Evolutionary conservation across 2,797 vertebrate genomes (phyloP).

Genomic region (Graptemys geographica): DNA sequence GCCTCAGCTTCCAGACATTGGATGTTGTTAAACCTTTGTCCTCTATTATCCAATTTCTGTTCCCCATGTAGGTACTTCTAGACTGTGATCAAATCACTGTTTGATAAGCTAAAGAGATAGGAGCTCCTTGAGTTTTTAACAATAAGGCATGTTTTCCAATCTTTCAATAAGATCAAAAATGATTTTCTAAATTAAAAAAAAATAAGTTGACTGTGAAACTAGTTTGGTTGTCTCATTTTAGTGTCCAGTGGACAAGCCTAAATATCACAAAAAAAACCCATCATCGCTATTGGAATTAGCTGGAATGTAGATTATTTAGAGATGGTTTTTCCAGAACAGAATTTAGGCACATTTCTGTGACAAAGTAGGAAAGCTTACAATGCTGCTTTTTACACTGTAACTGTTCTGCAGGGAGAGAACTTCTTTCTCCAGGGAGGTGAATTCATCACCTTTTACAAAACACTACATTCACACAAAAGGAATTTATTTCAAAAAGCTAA

Average conservation of each 20-base stretch:
- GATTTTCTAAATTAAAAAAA: neutral
- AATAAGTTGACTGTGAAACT: neutral
- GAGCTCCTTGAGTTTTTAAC: neutral
- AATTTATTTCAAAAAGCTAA: neutral
- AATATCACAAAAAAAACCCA: neutral
- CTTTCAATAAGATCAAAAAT: neutral
- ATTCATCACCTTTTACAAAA: neutral
- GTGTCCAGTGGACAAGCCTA: neutral
- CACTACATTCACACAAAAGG: neutral
- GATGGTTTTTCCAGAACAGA: neutral
- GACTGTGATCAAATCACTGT: neutral
- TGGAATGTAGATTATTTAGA: neutral
- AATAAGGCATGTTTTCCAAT: neutral
- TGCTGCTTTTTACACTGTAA: conserved; percentile 5
- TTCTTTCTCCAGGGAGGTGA: neutral
- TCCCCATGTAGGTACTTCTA: neutral
- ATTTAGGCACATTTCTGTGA: neutral
- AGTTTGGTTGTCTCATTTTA: neutral
- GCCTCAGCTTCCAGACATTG: neutral
- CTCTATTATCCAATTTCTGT: too few relatives aligned
- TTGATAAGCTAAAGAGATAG: fast-evolving
- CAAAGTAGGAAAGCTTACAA: neutral
- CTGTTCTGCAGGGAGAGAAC: neutral
- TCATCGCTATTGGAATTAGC: neutral
- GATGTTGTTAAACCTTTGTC: neutral